Conservation (phyloP, 2,113 vertebrate species). For the Anseranas semipalmata region DNA sequence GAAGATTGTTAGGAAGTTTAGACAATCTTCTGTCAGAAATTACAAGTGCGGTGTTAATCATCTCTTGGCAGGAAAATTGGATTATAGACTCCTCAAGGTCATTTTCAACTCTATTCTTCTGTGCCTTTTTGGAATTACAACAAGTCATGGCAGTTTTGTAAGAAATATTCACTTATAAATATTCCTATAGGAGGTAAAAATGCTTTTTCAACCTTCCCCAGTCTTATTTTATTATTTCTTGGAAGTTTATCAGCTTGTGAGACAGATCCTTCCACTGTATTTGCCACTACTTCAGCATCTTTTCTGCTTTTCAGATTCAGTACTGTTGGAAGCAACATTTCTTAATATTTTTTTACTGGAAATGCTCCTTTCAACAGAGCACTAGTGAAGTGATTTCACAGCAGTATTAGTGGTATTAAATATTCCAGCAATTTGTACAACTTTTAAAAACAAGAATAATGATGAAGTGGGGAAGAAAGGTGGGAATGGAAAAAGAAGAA, state of each 20-base stretch:
- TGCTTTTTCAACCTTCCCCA: background rate
- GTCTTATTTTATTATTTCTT: background rate
- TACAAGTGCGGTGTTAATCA: background rate
- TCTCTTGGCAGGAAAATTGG: background rate
- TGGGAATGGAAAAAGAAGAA: background rate
- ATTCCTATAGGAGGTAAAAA: background rate
- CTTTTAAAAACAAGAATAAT: background rate
- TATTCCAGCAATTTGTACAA: background rate
- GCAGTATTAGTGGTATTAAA: background rate
- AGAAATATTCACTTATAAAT: background rate
- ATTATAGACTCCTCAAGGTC: background rate
- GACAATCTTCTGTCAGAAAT: background rate
- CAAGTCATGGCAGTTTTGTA: background rate
- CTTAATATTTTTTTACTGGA: background rate
- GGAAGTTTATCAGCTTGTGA: background rate
- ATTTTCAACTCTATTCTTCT: background rate
- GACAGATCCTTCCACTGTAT: background rate
- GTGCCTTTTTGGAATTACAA: background rate
- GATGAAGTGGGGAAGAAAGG: background rate
- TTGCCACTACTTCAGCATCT: background rate
- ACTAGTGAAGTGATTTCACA: background rate
- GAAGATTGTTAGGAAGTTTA: background rate
- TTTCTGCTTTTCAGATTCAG: background rate
- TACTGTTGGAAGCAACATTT: background rate
- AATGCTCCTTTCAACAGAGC: background rate